Evolutionary conservation across 2,113 vertebrate species (phyloP), one percentile per base, ranked within the genome.

Genomic region (Psittacus erithacus): DNA sequence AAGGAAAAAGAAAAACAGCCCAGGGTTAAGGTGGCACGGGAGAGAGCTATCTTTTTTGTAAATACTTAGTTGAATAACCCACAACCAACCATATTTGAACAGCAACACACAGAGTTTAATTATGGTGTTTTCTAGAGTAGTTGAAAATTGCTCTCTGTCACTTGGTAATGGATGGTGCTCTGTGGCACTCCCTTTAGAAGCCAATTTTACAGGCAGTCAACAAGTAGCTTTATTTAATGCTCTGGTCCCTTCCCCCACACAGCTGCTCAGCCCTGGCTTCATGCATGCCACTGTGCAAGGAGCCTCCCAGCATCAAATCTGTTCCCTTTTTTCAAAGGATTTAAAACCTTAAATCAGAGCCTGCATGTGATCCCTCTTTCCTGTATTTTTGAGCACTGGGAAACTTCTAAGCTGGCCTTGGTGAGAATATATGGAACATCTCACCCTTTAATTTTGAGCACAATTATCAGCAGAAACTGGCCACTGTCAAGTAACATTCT

Each of bases 161-260:
- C 52, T 81, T 60, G 62, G 69, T 78, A 88, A 88, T 53, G 65
- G 80, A 81, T 49, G 81, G 79, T 79, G 86, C 60, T 91, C 47
- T 62, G 47, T 47, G 35, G 92, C 86, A 82, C 92, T 71, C 62
- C 92, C 95, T 96, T 94, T 91, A 96, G 65, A 91, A 88, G 74
- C 38, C 62, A 91, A 7, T 95, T 86, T 86, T 81, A 69, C 69
- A 91, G 83, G 80, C 92, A 86, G 73, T 79, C 90, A 94, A 93
- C 93, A 95, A 96, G 92, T 88, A 78, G 90, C 95, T 94, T 90
- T 93, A 83, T 88, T 95, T 94, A 94, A 96, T 76, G 57, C 57
- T 92, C 69, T 73, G 44, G 18, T 92, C 86, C 90, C 95, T 86
- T 86, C 95, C 95, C 93, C 95, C 93, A 89, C 73, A 18, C 83